These are phyloP conservation scores for Pongo pygmaeus DNA, from an alignment of 2,113 vertebrate species.

Conservation along the genomic window DNA sequence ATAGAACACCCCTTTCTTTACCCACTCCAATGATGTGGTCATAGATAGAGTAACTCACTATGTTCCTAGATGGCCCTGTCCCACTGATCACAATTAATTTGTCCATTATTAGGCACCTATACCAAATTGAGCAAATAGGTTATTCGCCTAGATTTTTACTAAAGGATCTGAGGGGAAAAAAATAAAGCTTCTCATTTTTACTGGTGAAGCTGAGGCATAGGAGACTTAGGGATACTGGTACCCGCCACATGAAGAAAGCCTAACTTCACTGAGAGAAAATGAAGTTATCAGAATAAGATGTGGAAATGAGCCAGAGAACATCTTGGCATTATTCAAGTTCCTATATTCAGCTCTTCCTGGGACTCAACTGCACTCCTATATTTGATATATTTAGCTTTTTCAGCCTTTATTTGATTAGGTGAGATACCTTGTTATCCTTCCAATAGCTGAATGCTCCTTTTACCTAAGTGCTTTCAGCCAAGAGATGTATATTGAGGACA, in stretches of 20 bases:
- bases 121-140: not conserved
- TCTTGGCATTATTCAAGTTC: not conserved
- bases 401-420: not conserved
- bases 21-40: not conserved
- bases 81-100: not conserved
- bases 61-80: not conserved
- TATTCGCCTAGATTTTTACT: not conserved
- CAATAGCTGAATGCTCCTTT: not conserved
- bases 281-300: not conserved
- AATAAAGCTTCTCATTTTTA: not conserved
- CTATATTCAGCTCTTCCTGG: not conserved
- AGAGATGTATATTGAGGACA: not conserved
- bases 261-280: not conserved
- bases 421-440: not conserved
- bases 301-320: not conserved
- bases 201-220: not conserved
- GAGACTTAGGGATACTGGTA: not conserved
- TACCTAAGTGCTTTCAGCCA: not conserved
- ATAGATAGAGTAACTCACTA: not conserved
- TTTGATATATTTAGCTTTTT: not conserved
- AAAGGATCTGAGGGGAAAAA: not conserved
- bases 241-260: not conserved
- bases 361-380: not conserved
- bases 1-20: not conserved
- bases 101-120: not conserved